These are phyloP conservation scores for Callospermophilus lateralis DNA, from an alignment of 2,113 vertebrate genomes.

Conservation along the genomic window DNA sequence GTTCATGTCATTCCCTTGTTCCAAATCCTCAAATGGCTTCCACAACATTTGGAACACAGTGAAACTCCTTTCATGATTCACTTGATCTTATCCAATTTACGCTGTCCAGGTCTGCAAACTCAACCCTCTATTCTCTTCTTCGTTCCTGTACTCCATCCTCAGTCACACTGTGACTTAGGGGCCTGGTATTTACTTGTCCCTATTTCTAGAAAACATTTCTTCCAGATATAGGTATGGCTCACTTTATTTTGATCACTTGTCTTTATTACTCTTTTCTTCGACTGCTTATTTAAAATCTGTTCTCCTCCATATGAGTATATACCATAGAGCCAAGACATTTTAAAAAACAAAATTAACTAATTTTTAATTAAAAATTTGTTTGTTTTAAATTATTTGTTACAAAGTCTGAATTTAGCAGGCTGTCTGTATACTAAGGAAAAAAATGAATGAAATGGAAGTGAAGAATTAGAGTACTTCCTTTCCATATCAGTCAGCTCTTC, in stretches of 20 bases:
- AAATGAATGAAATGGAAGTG: background rate
- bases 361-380: background rate
- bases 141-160: accelerated
- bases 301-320: background rate
- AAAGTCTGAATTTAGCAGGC: background rate
- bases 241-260: background rate
- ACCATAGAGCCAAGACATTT: background rate
- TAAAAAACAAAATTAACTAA: background rate
- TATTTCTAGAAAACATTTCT: background rate
- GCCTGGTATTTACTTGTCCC: background rate
- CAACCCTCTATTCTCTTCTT: background rate
- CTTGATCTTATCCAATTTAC: background rate
- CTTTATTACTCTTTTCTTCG: slow-evolving; percentile 15
- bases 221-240: background rate
- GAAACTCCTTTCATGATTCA: background rate
- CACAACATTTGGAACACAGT: background rate
- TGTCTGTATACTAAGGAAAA: background rate
- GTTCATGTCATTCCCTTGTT: background rate
- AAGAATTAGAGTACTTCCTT: background rate
- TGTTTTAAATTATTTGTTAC: background rate
- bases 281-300: background rate
- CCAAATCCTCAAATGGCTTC: background rate
- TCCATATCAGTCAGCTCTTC: background rate
- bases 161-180: background rate
- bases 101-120: background rate